Evolutionary conservation across 92 coral and sea anemone genomes (phyloP), one percentile per base, ranked within the genome.

Genomic region (Umimayanthus kanabou): DNA sequence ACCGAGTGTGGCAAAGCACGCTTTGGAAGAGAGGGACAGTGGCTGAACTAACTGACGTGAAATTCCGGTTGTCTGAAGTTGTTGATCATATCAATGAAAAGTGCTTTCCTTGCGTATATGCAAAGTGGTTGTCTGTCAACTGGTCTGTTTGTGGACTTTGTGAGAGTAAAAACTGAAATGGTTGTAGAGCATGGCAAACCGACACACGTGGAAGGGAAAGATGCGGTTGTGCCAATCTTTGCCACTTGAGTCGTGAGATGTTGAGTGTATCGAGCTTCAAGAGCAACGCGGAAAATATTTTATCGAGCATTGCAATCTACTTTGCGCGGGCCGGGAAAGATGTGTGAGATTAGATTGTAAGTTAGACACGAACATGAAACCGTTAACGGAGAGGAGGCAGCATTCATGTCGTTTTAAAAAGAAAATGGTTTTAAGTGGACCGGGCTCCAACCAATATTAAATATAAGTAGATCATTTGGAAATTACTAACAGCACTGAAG

Each of bases 21-120:
- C 30, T 70, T 82, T 42, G 15, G 71, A 28, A 20, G 37, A n/a
- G 33, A 61, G 37, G 10, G 16, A 39, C 20, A 42, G 55, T 25
- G 22, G 3, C 8, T 65, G 13, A 53, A 79, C 82, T 29, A 15
- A 25, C 9, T 80, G 84, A 58, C 70, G 67, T 57, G 65, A 20
- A 70, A 83, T 83, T 83, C 78, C 87, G 87, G 77, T 70, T 70
- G 79, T 18, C 58, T 70, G 64, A 70, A 83, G 65, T 70, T 39
- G 87, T 26, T 70, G 57, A 80, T 33, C 58, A 14, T 47, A 47
- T 47, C 69, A 80, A 47, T 66, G 37, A 28, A 66, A 66, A 39
- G n/a, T 9, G 47, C 29, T 22, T 65, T n/a, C n/a, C 49, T 4
- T 18, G n/a, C 13, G 3, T 20, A 43, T 33, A 47, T 47, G 37